phyloP scores from a whole-genome alignment of 2,888 invertebrate species.

The Seira musarum region DNA sequence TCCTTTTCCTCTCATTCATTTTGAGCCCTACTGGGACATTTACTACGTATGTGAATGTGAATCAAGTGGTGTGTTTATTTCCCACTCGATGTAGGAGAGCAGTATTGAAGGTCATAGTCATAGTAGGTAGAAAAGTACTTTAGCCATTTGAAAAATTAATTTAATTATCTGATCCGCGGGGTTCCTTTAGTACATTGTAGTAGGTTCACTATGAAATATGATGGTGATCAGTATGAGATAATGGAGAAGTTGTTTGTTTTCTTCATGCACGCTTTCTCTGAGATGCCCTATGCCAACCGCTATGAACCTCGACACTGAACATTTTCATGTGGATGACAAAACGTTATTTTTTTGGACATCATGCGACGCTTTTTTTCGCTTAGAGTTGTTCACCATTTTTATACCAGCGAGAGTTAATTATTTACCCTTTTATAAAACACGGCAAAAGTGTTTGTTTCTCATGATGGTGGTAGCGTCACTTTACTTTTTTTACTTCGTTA shows the following conservation, averaged over 20 bases:
- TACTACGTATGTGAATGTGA: no score
- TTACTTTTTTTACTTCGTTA: constrained; percentile 2
- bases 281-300: neutral
- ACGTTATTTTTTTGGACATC: neutral
- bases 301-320: neutral
- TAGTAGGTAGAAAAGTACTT: neutral
- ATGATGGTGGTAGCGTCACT: neutral
- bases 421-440: neutral
- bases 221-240: neutral
- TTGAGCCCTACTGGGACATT: neutral
- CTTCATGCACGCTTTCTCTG: neutral
- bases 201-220: constrained; percentile 1
- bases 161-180: constrained; percentile 22
- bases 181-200: constrained; percentile 9
- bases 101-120: no score
- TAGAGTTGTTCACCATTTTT: neutral
- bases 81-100: no score
- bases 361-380: neutral
- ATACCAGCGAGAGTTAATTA: neutral
- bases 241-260: constrained; percentile 7
- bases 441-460: neutral
- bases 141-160: constrained; percentile 12
- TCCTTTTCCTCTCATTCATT: neutral
- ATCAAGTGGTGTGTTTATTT: no score
- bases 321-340: neutral